Evolutionary conservation across 2,888 invertebrate genomes (phyloP).

Genomic region (Melikaiella ostensackeni): DNA sequence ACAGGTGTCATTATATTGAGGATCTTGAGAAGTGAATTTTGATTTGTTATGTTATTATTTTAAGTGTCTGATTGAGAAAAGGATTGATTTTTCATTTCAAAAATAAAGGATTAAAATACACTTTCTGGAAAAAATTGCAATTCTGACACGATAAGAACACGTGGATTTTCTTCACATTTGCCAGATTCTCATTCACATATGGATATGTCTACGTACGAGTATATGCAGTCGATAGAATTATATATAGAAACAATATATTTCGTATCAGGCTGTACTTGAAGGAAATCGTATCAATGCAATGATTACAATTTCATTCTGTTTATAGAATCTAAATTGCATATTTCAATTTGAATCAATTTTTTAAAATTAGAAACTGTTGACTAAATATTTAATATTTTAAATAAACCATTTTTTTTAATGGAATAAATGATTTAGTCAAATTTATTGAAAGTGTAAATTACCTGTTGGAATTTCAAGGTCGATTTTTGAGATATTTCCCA

Average conservation of each 20-base stretch:
- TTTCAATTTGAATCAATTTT: neutral
- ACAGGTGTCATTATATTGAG: neutral
- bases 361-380: neutral
- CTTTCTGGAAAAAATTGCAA: neutral
- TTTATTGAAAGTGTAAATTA: conserved; percentile 20
- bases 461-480: conserved; percentile 55
- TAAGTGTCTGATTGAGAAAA: neutral
- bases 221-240: conserved; percentile 29
- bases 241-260: conserved; percentile 17
- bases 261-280: neutral
- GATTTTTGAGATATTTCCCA: conserved; percentile 58
- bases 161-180: neutral
- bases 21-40: conserved; percentile 7
- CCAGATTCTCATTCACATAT: conserved; percentile 1
- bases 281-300: neutral
- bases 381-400: too few relatives aligned
- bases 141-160: neutral
- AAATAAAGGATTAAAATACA: neutral
- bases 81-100: neutral
- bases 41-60: conserved; percentile 17
- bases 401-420: too few relatives aligned
- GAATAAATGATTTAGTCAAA: neutral
- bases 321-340: neutral
- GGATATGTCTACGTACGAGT: neutral
- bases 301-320: neutral